A percentile compares a stretch with the other conserved stretches of the same genome.
Evolutionary conservation across 2,797 vertebrate species (phyloP).

Genomic region (Orientallactaga sibirica): DNA sequence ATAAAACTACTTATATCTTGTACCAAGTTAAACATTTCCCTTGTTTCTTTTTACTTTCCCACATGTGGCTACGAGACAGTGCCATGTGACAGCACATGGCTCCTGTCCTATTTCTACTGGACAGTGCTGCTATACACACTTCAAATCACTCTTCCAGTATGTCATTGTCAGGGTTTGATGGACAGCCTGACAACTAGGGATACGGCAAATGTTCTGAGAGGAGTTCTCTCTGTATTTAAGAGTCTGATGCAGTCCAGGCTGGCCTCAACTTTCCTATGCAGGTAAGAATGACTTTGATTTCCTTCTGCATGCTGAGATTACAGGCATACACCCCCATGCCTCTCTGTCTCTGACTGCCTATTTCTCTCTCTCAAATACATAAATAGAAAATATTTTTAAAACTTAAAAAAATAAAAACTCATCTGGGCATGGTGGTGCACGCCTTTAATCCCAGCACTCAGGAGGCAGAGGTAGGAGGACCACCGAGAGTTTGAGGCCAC

Average conservation of each 20-base stretch:
- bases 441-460: background rate
- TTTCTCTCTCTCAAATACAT: no score
- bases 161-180: background rate
- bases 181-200: background rate
- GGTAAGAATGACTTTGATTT: background rate
- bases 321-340: no score
- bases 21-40: no score
- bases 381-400: no score
- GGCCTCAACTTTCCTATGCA: background rate
- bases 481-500: no score
- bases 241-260: background rate
- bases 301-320: background rate
- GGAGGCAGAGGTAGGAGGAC: no score
- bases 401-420: no score
- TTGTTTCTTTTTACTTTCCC: constrained; percentile 13
- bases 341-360: no score
- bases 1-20: background rate
- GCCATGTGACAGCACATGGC: background rate
- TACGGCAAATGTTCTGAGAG: background rate
- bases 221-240: background rate
- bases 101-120: background rate
- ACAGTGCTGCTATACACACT: background rate
- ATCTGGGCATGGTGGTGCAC: no score
- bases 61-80: background rate
- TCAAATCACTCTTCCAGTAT: background rate